A percentile compares a stretch with the other conserved stretches of the same genome.
phyloP scores from a whole-genome alignment of 2,888 invertebrate genomes.

The Melanchra persicariae region DNA sequence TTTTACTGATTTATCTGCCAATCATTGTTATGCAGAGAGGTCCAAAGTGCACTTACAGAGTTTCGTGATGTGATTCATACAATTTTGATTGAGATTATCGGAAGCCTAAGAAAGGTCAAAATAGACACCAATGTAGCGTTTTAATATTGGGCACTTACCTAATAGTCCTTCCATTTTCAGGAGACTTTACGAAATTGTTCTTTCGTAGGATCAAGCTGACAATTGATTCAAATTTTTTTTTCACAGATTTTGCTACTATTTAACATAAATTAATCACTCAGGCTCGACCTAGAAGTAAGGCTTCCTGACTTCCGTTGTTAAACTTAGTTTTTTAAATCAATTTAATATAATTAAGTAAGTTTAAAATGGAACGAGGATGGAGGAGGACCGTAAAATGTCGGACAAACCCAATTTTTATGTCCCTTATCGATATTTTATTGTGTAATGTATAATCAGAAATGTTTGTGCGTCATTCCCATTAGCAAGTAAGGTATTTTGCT shows the following conservation, averaged over 20 bases:
- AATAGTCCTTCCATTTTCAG: neutral
- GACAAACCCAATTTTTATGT: neutral
- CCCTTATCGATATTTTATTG: neutral
- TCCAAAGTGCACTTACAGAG: too few species aligned
- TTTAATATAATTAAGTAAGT: neutral
- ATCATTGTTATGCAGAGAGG: too few species aligned
- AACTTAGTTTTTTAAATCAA: too few species aligned
- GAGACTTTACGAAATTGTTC: neutral
- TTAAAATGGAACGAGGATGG: neutral
- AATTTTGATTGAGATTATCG: too few species aligned
- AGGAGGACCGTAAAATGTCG: neutral
- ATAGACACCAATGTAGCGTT: neutral
- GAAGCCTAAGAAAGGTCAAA: conserved; percentile 1
- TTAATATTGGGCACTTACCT: neutral
- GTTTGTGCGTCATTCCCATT: conserved; percentile 38
- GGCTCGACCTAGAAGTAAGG: neutral
- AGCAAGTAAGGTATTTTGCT: conserved; percentile 26
- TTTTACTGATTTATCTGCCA: neutral
- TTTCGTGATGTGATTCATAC: neutral
- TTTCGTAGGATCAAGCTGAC: neutral
- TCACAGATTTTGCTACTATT: neutral
- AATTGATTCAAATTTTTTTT: too few species aligned
- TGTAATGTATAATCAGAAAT: conserved; percentile 24
- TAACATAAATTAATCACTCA: neutral
- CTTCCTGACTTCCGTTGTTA: too few species aligned